Conservation (phyloP, 2,797 vertebrate genomes). For the Artibeus lituratus region DNA sequence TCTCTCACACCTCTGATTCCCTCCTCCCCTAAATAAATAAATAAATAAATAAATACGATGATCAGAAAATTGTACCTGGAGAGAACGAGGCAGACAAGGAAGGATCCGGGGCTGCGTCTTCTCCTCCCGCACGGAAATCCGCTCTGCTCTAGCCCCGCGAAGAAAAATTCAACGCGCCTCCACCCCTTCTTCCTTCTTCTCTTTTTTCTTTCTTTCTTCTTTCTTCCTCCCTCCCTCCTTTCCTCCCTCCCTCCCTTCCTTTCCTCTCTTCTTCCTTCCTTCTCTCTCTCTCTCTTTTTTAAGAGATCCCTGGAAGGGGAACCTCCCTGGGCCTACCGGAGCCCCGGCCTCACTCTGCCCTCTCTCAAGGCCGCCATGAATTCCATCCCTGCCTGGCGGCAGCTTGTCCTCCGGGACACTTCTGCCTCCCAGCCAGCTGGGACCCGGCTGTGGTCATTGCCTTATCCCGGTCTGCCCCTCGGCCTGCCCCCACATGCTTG, state of each 20-base stretch:
- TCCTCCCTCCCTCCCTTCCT: too few relatives aligned
- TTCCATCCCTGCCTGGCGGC: neutral
- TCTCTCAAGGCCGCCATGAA: neutral
- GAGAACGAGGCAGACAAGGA: neutral
- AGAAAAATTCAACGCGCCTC: slow-evolving; percentile 29
- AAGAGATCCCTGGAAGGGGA: slow-evolving; percentile 8
- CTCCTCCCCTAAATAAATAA: neutral
- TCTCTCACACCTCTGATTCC: neutral
- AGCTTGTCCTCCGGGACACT: neutral
- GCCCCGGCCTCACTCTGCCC: neutral
- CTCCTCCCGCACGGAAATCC: slow-evolving; percentile 38
- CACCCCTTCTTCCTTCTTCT: neutral
- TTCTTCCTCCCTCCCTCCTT: neutral
- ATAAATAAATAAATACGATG: slow-evolving; percentile 25
- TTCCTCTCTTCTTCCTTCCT: neutral
- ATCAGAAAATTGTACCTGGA: slow-evolving; percentile 69
- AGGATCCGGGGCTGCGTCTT: slow-evolving; percentile 2
- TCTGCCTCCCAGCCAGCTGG: neutral
- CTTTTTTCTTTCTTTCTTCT: too few relatives aligned
- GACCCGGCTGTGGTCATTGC: neutral
- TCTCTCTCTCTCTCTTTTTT: too few relatives aligned
- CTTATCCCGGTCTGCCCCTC: slow-evolving; percentile 13
- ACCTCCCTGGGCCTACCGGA: neutral
- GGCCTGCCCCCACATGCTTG: neutral
- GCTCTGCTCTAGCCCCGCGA: neutral